These are phyloP conservation scores for Merodon equestris DNA, from an alignment of 2,888 invertebrate genomes.

Conservation along the genomic window DNA sequence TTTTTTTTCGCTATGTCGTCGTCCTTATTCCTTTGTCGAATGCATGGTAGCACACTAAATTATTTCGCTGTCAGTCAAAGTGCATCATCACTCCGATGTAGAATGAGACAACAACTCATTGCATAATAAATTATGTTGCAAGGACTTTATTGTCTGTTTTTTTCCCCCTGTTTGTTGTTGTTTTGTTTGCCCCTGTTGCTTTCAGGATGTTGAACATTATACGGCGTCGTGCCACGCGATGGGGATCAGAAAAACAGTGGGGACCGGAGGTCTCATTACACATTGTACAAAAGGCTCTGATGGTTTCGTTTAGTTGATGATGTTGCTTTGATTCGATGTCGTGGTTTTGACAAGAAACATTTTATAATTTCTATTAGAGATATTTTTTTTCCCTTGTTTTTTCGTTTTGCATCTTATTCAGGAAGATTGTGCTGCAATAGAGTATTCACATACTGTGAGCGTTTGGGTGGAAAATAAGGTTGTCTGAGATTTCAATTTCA, in stretches of 20 bases:
- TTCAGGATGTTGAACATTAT: conserved; percentile 27
- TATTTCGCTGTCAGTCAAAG: conserved; percentile 66
- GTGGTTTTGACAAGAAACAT: conserved; percentile 53
- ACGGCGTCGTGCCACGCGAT: conserved; percentile 34
- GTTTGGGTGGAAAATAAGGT: conserved; percentile 13
- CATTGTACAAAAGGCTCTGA: conserved; percentile 36
- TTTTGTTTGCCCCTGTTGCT: conserved; percentile 46
- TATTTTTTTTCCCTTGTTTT: conserved; percentile 2
- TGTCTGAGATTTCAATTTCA: background rate
- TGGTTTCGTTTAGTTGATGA: conserved; percentile 43
- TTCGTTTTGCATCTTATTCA: too few species aligned
- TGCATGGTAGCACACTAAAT: conserved; percentile 53
- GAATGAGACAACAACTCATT: conserved; percentile 62
- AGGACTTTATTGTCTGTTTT: conserved; percentile 19
- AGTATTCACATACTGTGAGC: background rate
- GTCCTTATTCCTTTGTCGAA: conserved; percentile 50
- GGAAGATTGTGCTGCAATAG: background rate
- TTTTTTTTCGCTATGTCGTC: conserved; percentile 12
- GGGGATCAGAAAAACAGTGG: conserved; percentile 19
- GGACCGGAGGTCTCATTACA: conserved; percentile 50
- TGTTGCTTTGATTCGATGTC: conserved; percentile 55
- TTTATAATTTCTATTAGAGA: conserved; percentile 34
- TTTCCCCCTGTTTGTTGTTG: background rate
- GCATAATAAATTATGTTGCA: conserved; percentile 63
- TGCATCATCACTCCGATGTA: conserved; percentile 52